Evolutionary conservation across 2,113 vertebrate species (phyloP).

Genomic region (Melanostigma gelatinosum): DNA sequence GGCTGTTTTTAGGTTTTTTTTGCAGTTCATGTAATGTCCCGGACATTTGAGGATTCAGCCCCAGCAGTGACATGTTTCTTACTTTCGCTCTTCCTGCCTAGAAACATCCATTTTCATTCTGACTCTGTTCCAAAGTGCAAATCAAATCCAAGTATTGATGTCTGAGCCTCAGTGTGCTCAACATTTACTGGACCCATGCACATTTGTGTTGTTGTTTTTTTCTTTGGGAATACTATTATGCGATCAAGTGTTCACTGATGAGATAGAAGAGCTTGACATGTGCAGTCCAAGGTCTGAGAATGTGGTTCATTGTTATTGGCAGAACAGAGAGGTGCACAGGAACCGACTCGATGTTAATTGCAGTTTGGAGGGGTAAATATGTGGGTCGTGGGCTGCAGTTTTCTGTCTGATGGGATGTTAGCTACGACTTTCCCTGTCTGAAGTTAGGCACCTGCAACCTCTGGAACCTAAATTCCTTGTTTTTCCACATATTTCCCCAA

Average conservation of each 20-base stretch:
- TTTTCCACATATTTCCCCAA: neutral
- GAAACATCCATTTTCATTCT: slow-evolving; percentile 49
- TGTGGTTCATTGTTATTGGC: slow-evolving; percentile 71
- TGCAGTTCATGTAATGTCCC: slow-evolving; percentile 34
- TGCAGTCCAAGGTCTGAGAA: slow-evolving; percentile 41
- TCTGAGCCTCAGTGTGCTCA: slow-evolving; percentile 33
- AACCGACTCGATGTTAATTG: slow-evolving; percentile 68
- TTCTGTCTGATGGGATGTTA: neutral
- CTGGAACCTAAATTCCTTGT: neutral
- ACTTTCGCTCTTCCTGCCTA: slow-evolving; percentile 20
- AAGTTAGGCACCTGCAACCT: neutral
- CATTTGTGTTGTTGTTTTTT: slow-evolving; percentile 31
- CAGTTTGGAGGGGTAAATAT: slow-evolving; percentile 68
- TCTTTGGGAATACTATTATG: slow-evolving; percentile 47
- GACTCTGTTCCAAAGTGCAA: slow-evolving; percentile 52
- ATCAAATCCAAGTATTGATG: slow-evolving; percentile 60
- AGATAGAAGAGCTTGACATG: slow-evolving; percentile 49
- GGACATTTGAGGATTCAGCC: slow-evolving; percentile 22
- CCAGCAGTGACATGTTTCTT: slow-evolving; percentile 9
- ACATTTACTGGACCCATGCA: slow-evolving; percentile 44
- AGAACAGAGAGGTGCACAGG: slow-evolving; percentile 45
- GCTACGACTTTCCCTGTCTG: neutral
- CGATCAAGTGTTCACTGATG: slow-evolving; percentile 53
- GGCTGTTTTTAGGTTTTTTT: neutral
- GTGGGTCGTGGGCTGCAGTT: slow-evolving; percentile 58